Evolutionary conservation across 2,113 vertebrate species (phyloP), one percentile per base, ranked within the genome.

Genomic region (Semnornis frantzii): DNA sequence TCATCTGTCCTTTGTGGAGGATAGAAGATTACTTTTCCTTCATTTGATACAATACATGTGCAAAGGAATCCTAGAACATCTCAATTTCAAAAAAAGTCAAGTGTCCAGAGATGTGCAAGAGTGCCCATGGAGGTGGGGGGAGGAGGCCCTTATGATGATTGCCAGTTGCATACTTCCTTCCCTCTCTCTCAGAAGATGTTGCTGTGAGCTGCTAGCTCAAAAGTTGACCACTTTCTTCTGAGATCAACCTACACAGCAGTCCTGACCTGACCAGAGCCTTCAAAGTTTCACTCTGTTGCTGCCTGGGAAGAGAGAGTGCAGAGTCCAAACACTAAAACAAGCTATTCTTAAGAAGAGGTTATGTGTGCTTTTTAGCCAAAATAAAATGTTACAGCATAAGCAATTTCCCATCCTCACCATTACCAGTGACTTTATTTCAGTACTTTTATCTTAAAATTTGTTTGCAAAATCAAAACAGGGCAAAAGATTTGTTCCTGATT

Each of bases 11-110:
- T 92, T 77, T 83, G 82, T 73, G 39, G 85, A 66, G 85, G 66
- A 71, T 70, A 69, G 79, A 80, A 73, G 76, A 64, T 77, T 88
- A 52, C 77, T 95, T 96, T 88, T 55, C 62, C 58, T 95, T 93
- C 72, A 7, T 70, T 83, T 90, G 80, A 27, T 73, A 62, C 65
- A 60, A 1, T 48, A 8, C 25, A 4, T 7, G 33, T 37, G 54
- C 70, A 58, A 37, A 79, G 57, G 46, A 89, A 58, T 87, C 62
- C 44, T 63, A 27, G 58, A 64, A 31, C 72, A 81, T 80, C 88
- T 80, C 72, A 7, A 4, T 78, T 77, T 69, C 83, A 71, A 44
- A 87, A 90, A 42, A 72, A n/a, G 5, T 24, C 34, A 5, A 21
- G 31, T 27, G 44, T 31, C 75, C 39, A 23, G 74, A 59, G 72